Base-by-base conservation (phyloP, 1,140 invertebrate genomes). In the Belonocnema kinseyi region DNA sequence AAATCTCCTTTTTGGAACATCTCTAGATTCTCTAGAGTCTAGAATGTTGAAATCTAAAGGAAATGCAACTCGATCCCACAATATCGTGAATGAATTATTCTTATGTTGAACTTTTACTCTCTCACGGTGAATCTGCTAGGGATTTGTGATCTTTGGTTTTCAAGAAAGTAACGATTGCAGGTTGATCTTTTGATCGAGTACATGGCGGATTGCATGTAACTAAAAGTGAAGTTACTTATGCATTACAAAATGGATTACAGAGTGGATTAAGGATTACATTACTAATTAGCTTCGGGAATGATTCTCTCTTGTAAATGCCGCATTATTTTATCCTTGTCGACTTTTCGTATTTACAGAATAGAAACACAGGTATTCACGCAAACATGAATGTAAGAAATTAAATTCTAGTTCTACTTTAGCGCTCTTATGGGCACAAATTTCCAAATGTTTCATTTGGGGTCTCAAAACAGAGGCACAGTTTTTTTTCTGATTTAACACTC, bases 241-340 rank as follows among this genome's bases (percentile, higher is more conserved):
- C 21, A 1, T n/a, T 66, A 14, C 33, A 46, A 3, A 16, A n/a
- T 66, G 33, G 16, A 46, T 66, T 66, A 66, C 40, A 46, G 61
- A 16, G 6, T 66, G 33, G 26, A 66, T 66, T 46, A 66, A 10
- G 46, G 61, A 66, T 33, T 66, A 26, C 61, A 66, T 66, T 66
- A 40, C 61, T 66, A 66, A 66, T 66, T 66, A 46, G 61, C 61
- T 16, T 66, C 40, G 19, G 26, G 26, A 16, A 50, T 82, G 82
- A 80, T 83, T 83, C 74, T 73, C n/a, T 53, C 56, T 78, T 79
- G 72, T 73, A 86, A 87, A 88, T 87, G 82, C 79, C 86, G 79
- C 82, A 75, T 81, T 81, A 17, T 71, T 54, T 77, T 81, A 53
- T 66, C 58, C 26, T 66, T 66, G 61, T 66, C 61, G 61, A 66